These are phyloP conservation scores for Mastigias papua DNA, from an alignment of 30 jellyfish, hydroid and myxozoan genomes.

Conservation along the genomic window DNA sequence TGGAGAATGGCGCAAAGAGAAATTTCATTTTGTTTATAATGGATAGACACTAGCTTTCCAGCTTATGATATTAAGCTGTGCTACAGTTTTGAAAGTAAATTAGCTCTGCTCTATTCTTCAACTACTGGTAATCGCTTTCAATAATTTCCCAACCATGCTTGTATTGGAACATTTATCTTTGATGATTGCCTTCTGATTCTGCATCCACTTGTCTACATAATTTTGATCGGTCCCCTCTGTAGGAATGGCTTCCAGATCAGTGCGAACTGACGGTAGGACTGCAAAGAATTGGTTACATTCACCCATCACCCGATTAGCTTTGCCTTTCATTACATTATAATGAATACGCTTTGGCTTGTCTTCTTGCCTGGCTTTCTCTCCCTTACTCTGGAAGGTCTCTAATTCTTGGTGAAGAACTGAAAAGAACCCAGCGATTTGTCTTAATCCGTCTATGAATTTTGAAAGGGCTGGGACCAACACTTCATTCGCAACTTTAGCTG, in stretches of 20 bases:
- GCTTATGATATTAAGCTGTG: no score
- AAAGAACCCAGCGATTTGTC: slow-evolving; percentile 22
- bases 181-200: background rate
- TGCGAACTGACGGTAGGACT: slow-evolving; percentile 17
- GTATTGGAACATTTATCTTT: background rate
- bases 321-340: slow-evolving; percentile 12
- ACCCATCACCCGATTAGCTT: background rate
- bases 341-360: slow-evolving; percentile 16
- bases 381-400: background rate
- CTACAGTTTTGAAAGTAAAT: no score
- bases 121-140: background rate
- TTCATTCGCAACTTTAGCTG: background rate
- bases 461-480: slow-evolving; percentile 38
- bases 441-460: slow-evolving; percentile 4
- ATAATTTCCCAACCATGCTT: background rate
- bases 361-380: slow-evolving; percentile 4
- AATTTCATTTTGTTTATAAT: no score
- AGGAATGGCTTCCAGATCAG: slow-evolving; percentile 37
- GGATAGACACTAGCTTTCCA: no score
- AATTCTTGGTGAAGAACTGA: background rate
- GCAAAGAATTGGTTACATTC: slow-evolving; percentile 6
- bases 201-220: slow-evolving; percentile 28
- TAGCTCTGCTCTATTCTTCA: no score
- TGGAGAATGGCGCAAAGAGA: no score
- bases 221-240: slow-evolving; percentile 31